Conservation (phyloP, 53 echinoderm and acorn worm genomes). For the Antedon mediterranea region DNA sequence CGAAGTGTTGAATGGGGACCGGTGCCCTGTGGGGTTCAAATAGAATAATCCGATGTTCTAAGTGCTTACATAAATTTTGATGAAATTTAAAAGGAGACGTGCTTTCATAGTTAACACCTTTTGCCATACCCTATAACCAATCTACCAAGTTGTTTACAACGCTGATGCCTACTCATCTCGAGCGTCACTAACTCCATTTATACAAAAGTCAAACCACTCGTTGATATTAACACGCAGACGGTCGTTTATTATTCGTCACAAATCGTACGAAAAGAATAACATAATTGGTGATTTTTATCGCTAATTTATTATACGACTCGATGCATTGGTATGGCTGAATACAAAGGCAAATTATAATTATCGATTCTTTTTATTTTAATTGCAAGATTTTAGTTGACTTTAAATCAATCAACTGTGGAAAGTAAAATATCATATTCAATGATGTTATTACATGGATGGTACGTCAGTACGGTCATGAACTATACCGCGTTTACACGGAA, state of each 20-base stretch:
- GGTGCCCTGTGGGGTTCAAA: neutral
- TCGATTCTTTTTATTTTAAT: neutral
- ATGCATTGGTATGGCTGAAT: neutral
- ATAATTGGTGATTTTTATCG: neutral
- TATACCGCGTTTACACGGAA: too few species aligned
- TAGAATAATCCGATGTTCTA: neutral
- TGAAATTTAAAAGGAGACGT: neutral
- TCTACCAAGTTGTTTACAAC: neutral
- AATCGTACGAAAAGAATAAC: neutral
- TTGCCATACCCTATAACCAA: neutral
- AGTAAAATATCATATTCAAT: too few species aligned
- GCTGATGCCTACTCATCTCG: neutral
- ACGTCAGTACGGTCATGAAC: too few species aligned
- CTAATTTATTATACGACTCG: neutral
- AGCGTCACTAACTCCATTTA: neutral
- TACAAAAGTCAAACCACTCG: neutral
- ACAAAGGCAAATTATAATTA: neutral
- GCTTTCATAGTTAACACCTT: neutral
- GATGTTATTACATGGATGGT: too few species aligned
- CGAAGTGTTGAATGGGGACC: too few species aligned
- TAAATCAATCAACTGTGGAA: neutral
- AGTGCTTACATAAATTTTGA: neutral
- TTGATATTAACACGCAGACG: neutral
- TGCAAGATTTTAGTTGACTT: neutral
- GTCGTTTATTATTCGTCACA: neutral